Evolutionary conservation across 2,113 vertebrate species (phyloP).

Genomic region (Cinclus mexicanus): DNA sequence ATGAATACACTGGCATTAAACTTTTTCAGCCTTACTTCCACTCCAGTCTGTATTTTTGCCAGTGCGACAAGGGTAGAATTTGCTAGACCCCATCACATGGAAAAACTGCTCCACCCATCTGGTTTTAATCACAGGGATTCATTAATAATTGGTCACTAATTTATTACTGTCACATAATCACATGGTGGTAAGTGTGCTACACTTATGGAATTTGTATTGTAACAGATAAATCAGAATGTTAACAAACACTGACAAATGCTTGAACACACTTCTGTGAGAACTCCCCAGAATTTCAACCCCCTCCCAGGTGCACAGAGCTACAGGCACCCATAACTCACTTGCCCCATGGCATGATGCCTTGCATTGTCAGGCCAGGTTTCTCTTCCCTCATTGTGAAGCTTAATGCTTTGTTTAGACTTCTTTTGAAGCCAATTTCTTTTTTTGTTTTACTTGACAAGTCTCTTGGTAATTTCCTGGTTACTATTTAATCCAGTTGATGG

Average conservation of each 20-base stretch:
- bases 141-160: background rate
- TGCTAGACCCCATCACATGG: background rate
- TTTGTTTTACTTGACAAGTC: background rate
- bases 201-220: rapidly evolving
- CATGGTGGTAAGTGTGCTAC: background rate
- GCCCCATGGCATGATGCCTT: background rate
- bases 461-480: slow-evolving; percentile 34
- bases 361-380: rapidly evolving
- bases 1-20: background rate
- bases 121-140: background rate
- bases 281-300: background rate
- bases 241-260: background rate
- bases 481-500: slow-evolving; percentile 37
- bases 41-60: background rate
- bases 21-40: background rate
- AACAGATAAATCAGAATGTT: background rate
- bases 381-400: background rate
- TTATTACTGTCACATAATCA: background rate
- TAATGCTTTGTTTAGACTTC: background rate
- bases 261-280: background rate
- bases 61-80: background rate
- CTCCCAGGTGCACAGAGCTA: background rate
- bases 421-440: background rate
- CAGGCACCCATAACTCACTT: background rate
- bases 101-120: background rate